Conservation (phyloP, 2,113 vertebrate genomes). For the Eptatretus burgeri region DNA sequence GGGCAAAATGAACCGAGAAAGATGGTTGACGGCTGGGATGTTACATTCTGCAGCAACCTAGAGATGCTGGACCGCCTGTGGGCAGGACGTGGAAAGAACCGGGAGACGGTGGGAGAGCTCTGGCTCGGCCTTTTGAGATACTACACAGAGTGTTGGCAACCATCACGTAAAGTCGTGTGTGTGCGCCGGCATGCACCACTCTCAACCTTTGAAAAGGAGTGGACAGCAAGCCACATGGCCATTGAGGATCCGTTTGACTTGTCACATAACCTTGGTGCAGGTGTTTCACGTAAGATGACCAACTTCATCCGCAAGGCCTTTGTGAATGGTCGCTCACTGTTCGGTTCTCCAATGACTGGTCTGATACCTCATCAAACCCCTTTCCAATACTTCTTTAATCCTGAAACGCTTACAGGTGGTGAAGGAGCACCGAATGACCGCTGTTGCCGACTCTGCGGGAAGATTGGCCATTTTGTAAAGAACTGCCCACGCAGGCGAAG, state of each 20-base stretch:
- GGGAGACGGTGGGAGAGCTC: constrained; percentile 46
- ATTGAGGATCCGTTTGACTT: constrained; percentile 93
- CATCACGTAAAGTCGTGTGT: constrained; percentile 63
- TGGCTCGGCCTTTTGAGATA: constrained; percentile 71
- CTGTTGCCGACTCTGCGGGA: constrained; percentile 74
- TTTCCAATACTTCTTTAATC: constrained; percentile 67
- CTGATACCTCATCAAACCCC: not conserved
- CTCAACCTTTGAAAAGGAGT: constrained; percentile 85
- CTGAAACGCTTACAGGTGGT: constrained; percentile 57
- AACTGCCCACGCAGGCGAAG: constrained; percentile 59
- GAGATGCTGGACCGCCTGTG: constrained; percentile 38
- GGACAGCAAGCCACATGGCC: constrained; percentile 81
- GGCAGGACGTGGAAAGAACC: constrained; percentile 37
- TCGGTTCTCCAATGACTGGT: constrained; percentile 30
- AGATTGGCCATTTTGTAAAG: constrained; percentile 87
- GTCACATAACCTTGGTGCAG: constrained; percentile 77
- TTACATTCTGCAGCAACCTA: constrained; percentile 55
- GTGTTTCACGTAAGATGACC: constrained; percentile 82
- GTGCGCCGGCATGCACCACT: constrained; percentile 46
- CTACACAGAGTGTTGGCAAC: constrained; percentile 80
- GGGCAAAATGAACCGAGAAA: constrained; percentile 43
- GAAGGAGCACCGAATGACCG: constrained; percentile 67
- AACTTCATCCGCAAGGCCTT: constrained; percentile 97
- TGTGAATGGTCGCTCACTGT: constrained; percentile 60
- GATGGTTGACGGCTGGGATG: constrained; percentile 60